Base-by-base conservation (phyloP, 2,888 invertebrate genomes). In the Eustalomyia histrio region DNA sequence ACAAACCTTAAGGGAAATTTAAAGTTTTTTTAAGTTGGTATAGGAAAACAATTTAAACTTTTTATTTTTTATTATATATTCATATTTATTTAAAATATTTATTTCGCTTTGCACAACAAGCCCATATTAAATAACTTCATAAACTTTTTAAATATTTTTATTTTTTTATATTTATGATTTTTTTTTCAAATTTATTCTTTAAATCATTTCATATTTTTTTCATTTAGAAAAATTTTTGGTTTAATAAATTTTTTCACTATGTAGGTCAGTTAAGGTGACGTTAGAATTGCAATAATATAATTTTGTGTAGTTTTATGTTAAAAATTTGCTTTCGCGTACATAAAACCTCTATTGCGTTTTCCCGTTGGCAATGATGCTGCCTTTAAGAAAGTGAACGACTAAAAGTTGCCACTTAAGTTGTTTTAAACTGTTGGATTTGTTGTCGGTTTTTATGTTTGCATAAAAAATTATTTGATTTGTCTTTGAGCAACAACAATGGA, bases 381-480 rank as follows among this genome's bases (percentile, higher is more conserved):
- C 57, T 57, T 68, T 57, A 57, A 24, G 24, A 68, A 57, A 57
- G 43, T 57, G 24, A 68, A 57, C 55, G 17, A 68, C 67, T 68
- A 55, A 17, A 55, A 55, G 33, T 65, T 65, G 52, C 53, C 55
- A 67, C 55, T 55, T 67, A 35, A 35, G 16, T 39, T 67, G 21
- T 67, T 53, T 55, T 12, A 55, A 35, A 53, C 53, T 67, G 35
- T 67, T 67, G 39, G 16, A 24, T 7, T 55, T 68, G 50, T 63
- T 50, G 47, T 17, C 16, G 16, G 35, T 12, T 60, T 39, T 18
- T 21, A 60, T 17, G 35, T 60, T 39, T 33, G 39, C 12, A 18
- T 39, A 60, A 60, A 39, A 14, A 60, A 35, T 39, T 39, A 5
- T 39, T 60, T 60, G 14, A 17, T 58, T 58, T 58, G 7, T 33